phyloP scores from a whole-genome alignment of 2,113 vertebrate genomes.

The Scalopus aquaticus region DNA sequence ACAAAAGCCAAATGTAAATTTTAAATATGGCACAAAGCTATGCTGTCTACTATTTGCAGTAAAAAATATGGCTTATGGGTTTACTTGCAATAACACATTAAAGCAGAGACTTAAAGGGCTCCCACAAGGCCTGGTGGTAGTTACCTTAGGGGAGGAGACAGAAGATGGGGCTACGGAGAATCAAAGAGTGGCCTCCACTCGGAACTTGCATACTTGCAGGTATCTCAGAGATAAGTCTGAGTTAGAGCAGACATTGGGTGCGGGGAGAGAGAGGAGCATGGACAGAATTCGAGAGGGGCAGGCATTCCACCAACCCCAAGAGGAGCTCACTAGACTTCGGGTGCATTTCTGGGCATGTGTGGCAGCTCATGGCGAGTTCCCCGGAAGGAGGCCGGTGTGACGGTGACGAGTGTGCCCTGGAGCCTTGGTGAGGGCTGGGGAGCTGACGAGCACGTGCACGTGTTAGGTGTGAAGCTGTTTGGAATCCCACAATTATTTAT shows the following conservation, averaged over 20 bases:
- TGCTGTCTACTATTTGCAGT: neutral
- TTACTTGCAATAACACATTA: neutral
- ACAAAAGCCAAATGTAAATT: rapidly evolving
- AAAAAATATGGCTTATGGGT: neutral
- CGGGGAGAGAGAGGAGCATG: neutral
- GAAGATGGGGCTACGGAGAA: neutral
- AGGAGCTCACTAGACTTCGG: neutral
- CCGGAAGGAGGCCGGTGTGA: too few species aligned
- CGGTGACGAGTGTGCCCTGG: too few species aligned
- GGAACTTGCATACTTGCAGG: neutral
- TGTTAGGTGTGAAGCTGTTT: too few species aligned
- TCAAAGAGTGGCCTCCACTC: neutral
- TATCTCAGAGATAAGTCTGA: neutral
- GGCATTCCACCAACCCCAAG: neutral
- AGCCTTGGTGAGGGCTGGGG: too few species aligned
- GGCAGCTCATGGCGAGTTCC: too few species aligned
- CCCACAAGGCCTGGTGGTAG: neutral
- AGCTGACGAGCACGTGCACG: too few species aligned
- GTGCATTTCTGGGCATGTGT: neutral
- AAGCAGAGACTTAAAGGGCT: neutral
- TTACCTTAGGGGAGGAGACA: neutral
- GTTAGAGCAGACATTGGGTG: neutral
- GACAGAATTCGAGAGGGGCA: neutral
- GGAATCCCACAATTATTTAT: too few species aligned
- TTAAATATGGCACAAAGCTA: neutral